Evolutionary conservation across 2,888 invertebrate genomes (phyloP).

Genomic region (Pantelozetes paolii): DNA sequence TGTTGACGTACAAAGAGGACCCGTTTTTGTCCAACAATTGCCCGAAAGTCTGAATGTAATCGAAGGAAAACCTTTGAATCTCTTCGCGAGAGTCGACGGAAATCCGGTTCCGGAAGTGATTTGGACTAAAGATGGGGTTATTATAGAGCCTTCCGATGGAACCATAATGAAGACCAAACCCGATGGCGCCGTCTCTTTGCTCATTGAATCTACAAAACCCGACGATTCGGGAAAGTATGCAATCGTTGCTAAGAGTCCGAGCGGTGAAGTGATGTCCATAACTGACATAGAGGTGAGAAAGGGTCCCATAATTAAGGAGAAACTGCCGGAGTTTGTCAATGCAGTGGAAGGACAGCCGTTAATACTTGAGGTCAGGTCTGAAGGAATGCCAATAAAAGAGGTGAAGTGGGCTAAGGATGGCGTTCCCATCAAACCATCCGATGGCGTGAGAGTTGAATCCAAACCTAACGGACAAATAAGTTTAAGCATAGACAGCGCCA

Average conservation of each 20-base stretch:
- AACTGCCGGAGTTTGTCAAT: conserved; percentile 43
- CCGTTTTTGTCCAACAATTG: conserved; percentile 31
- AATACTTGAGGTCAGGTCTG: conserved; percentile 4
- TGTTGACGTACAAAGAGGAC: conserved; percentile 33
- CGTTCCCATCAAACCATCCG: conserved; percentile 11
- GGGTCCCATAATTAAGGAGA: conserved; percentile 27
- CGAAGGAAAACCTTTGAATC: conserved; percentile 66
- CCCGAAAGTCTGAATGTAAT: conserved; percentile 63
- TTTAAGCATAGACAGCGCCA: conserved; percentile 58
- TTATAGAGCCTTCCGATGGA: background rate
- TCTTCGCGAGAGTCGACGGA: conserved; percentile 71
- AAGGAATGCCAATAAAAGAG: conserved; percentile 14
- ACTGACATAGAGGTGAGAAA: conserved; percentile 41
- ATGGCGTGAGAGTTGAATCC: conserved; percentile 50
- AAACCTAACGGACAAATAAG: conserved; percentile 70
- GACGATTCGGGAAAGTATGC: conserved; percentile 80
- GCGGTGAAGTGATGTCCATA: conserved; percentile 47
- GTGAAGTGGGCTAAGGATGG: conserved; percentile 39
- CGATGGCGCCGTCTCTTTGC: conserved; percentile 68
- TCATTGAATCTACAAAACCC: conserved; percentile 57
- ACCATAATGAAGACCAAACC: conserved; percentile 61
- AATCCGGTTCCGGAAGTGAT: conserved; percentile 91
- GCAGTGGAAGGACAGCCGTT: conserved; percentile 26
- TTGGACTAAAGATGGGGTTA: conserved; percentile 57
- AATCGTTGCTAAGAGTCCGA: conserved; percentile 53